Conservation (phyloP, 1,140 invertebrate genomes). For the Pseudomyrmex sp. region DNA sequence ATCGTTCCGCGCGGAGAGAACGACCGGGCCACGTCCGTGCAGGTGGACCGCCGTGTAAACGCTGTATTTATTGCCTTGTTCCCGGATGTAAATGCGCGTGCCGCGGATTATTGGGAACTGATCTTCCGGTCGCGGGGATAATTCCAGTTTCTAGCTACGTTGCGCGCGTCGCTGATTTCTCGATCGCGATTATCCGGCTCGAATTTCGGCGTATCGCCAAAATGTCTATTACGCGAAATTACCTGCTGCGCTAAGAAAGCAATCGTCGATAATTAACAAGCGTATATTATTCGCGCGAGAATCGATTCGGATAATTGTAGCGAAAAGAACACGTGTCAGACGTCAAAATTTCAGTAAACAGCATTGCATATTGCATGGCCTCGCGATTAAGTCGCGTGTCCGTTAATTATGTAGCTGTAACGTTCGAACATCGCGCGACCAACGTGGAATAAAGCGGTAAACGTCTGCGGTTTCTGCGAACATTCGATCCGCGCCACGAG, state of each 20-base stretch:
- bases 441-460: conserved; percentile 44
- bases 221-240: conserved; percentile 7
- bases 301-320: not conserved
- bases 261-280: not conserved
- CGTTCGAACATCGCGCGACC: conserved; percentile 23
- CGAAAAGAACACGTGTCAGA: not conserved
- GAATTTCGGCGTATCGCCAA: conserved; percentile 49
- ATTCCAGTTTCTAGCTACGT: conserved; percentile 62
- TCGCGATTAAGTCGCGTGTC: conserved; percentile 20
- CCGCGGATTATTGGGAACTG: conserved; percentile 78
- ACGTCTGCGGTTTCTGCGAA: conserved; percentile 47
- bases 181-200: conserved; percentile 24
- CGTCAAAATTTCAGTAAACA: not conserved
- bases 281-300: not conserved
- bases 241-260: not conserved
- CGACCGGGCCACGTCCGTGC: conserved; percentile 47
- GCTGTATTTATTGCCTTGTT: conserved; percentile 78
- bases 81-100: conserved; percentile 78
- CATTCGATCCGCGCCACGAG: conserved; percentile 19
- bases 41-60: conserved; percentile 76
- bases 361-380: not conserved
- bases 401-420: conserved; percentile 39
- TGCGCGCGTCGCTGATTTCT: conserved; percentile 16
- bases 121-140: conserved; percentile 74
- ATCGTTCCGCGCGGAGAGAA: conserved; percentile 12